phyloP scores from a whole-genome alignment of 2,888 invertebrate genomes.

The Pterobdella sp. region DNA sequence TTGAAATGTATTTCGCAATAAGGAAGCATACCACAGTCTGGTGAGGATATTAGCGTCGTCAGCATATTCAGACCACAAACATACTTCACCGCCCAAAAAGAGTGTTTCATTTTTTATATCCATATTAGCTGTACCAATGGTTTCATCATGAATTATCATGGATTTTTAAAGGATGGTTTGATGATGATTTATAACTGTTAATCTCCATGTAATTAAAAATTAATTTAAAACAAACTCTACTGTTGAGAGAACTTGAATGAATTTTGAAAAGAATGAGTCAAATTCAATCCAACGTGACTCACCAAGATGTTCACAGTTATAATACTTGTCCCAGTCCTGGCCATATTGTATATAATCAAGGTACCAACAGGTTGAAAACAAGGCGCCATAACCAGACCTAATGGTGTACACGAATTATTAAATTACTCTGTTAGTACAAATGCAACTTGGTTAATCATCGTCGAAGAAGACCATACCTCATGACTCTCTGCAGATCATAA shows the following conservation, averaged over 20 bases:
- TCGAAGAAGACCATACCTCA: too few relatives aligned
- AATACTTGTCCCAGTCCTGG: slow-evolving; percentile 52
- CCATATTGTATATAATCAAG: slow-evolving; percentile 64
- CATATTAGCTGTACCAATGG: slow-evolving; percentile 9
- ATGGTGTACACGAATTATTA: too few relatives aligned
- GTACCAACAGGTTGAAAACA: slow-evolving; percentile 81
- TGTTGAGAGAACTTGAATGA: too few relatives aligned
- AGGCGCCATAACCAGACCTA: slow-evolving; percentile 58
- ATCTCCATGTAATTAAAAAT: background rate
- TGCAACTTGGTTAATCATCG: too few relatives aligned
- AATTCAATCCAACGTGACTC: slow-evolving; percentile 17
- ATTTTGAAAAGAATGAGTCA: too few relatives aligned
- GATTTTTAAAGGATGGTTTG: background rate
- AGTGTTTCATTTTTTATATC: slow-evolving; percentile 33
- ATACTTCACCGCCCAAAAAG: slow-evolving; percentile 78
- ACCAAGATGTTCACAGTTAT: slow-evolving; percentile 47
- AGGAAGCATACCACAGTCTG: slow-evolving; percentile 43
- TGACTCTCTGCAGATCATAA: slow-evolving; percentile 50
- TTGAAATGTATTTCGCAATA: background rate
- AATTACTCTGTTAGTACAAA: too few relatives aligned
- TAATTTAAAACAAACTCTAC: background rate
- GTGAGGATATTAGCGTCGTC: slow-evolving; percentile 54
- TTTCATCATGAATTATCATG: background rate
- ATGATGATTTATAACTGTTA: background rate
- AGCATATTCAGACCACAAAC: slow-evolving; percentile 84